Percentiles rank a stretch among this genome's conserved stretches.
Evolutionary conservation across 1,140 invertebrate species (phyloP).

Genomic region (Neelides sp.): DNA sequence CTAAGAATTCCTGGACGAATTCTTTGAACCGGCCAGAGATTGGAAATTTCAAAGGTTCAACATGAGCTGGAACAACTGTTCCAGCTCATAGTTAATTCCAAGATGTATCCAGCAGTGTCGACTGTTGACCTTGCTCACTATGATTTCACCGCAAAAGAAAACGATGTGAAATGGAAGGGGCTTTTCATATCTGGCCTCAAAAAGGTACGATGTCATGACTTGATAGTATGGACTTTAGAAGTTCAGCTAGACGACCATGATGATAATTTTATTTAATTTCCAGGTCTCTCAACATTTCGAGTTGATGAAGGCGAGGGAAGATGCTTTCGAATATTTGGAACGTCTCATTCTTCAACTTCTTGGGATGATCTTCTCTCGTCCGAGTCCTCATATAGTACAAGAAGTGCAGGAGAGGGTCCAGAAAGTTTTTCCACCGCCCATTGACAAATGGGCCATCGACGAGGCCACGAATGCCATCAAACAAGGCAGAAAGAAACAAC

Average conservation of each 20-base stretch:
- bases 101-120: conserved; percentile 45
- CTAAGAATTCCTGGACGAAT: too few relatives aligned
- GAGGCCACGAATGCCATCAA: conserved; percentile 75
- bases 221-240: background rate
- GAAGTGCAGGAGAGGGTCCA: conserved; percentile 86
- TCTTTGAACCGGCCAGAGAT: too few relatives aligned
- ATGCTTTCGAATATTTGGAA: conserved; percentile 86
- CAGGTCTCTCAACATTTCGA: conserved; percentile 64
- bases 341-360: conserved; percentile 74
- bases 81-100: too few relatives aligned
- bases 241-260: conserved; percentile 15
- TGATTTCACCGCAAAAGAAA: conserved; percentile 77
- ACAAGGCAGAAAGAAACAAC: conserved; percentile 56
- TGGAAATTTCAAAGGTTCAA: too few relatives aligned
- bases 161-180: conserved; percentile 75
- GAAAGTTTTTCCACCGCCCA: conserved; percentile 80
- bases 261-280: conserved; percentile 21
- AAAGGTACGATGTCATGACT: conserved; percentile 34
- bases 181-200: conserved; percentile 56
- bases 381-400: conserved; percentile 48
- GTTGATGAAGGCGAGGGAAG: conserved; percentile 67
- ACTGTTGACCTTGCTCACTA: conserved; percentile 53
- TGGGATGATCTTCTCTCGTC: conserved; percentile 71
- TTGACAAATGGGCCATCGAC: conserved; percentile 79
- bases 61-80: too few relatives aligned